phyloP scores from a whole-genome alignment of 2,797 vertebrate genomes.

The Ctenopoma kingsleyae region DNA sequence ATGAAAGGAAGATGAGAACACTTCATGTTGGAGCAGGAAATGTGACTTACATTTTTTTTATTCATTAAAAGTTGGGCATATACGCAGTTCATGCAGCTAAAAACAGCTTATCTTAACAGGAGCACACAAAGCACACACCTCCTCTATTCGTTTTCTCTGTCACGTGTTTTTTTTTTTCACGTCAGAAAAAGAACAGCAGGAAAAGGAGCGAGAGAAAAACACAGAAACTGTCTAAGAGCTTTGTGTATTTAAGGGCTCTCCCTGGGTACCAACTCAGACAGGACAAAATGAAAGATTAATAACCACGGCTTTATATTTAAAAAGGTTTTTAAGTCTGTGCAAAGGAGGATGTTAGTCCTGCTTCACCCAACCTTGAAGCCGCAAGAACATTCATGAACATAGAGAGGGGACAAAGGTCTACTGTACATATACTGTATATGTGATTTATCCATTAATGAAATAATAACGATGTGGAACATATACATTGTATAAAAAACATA shows the following conservation, averaged over 20 bases:
- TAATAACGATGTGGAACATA: slow-evolving; percentile 1
- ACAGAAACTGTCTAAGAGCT: slow-evolving; percentile 77
- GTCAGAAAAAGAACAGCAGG: slow-evolving; percentile 40
- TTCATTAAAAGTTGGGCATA: slow-evolving; percentile 52
- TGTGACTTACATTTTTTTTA: slow-evolving; percentile 48
- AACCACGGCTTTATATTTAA: slow-evolving; percentile 79
- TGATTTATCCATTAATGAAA: slow-evolving; percentile 12
- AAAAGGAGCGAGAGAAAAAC: slow-evolving; percentile 57
- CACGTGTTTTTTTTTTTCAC: slow-evolving; percentile 40
- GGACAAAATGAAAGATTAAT: slow-evolving; percentile 84
- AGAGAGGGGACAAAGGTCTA: slow-evolving; percentile 6
- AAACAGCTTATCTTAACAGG: slow-evolving; percentile 38
- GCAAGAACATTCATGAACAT: slow-evolving; percentile 11
- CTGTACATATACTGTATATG: slow-evolving; percentile 11
- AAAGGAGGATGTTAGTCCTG: slow-evolving; percentile 41
- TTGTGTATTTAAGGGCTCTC: slow-evolving; percentile 80
- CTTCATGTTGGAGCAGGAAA: slow-evolving; percentile 35
- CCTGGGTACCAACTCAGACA: slow-evolving; percentile 80
- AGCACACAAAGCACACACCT: slow-evolving; percentile 25
- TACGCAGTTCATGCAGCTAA: slow-evolving; percentile 38
- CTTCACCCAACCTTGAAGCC: slow-evolving; percentile 26
- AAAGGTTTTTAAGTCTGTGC: slow-evolving; percentile 65
- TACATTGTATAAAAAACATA: slow-evolving; percentile 14
- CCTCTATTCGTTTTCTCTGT: slow-evolving; percentile 45
- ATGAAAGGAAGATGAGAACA: slow-evolving; percentile 31